A percentile compares a stretch with the other conserved stretches of the same genome.
These are phyloP conservation scores for Temnopleurus reevesii DNA, from an alignment of 53 echinoderm and acorn worm genomes.

Conservation along the genomic window DNA sequence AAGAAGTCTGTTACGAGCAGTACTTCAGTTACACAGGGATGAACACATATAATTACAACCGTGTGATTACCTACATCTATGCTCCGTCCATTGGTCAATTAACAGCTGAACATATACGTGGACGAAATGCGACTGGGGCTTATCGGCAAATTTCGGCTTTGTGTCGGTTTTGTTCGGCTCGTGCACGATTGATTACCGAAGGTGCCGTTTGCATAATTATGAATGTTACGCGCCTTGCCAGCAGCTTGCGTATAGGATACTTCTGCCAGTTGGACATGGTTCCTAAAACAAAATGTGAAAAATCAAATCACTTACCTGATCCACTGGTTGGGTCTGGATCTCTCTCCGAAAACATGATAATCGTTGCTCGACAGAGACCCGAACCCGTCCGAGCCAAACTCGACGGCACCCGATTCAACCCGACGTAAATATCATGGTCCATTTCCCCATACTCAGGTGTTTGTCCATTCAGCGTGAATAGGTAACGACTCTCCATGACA, in stretches of 20 bases:
- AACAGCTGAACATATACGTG: no score
- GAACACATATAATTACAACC: no score
- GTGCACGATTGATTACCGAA: no score
- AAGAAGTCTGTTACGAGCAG: no score
- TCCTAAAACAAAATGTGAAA: not conserved
- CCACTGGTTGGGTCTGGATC: not conserved
- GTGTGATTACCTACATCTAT: no score
- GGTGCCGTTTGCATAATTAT: no score
- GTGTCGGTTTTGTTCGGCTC: no score
- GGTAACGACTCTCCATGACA: constrained; percentile 68
- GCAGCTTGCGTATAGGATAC: not conserved
- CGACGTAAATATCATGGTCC: constrained; percentile 87
- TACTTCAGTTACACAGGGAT: no score
- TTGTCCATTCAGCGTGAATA: constrained; percentile 88
- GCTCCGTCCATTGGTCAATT: no score
- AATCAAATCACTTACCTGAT: not conserved
- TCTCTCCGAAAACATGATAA: constrained; percentile 64
- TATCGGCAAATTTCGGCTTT: no score
- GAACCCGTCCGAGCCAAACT: constrained; percentile 70
- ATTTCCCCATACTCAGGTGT: constrained; percentile 71
- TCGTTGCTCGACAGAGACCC: constrained; percentile 86
- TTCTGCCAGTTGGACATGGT: not conserved
- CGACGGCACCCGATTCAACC: constrained; percentile 93
- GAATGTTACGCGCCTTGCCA: no score
- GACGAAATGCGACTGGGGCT: no score